Conservation (phyloP, 2,113 vertebrate genomes). For the Smithornis capensis region DNA sequence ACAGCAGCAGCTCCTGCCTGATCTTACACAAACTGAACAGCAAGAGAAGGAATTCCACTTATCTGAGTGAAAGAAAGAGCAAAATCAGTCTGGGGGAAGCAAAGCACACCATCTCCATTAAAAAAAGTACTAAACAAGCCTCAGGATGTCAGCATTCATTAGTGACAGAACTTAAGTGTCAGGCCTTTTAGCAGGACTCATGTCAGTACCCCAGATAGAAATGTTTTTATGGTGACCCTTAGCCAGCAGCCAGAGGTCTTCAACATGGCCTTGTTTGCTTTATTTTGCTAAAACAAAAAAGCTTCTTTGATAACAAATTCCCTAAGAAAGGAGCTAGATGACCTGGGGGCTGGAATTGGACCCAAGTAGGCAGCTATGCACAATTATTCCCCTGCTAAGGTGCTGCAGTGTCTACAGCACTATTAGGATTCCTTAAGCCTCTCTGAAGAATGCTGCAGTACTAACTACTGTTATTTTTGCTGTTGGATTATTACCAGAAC, state of each 20-base stretch:
- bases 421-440: not conserved
- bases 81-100: not conserved
- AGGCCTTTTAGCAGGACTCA: not conserved
- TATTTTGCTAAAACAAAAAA: not conserved
- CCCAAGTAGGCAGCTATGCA: not conserved
- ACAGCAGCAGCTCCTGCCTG: not conserved
- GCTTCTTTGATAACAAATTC: not conserved
- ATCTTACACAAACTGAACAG: not conserved
- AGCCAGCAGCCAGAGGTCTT: not conserved
- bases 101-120: not conserved
- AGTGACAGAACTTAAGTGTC: not conserved
- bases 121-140: not conserved
- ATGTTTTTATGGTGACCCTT: not conserved
- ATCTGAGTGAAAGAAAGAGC: not conserved
- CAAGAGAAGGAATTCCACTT: not conserved
- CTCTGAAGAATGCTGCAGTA: not conserved
- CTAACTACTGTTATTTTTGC: conserved; percentile 45
- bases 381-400: not conserved
- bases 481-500: conserved; percentile 87
- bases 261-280: not conserved
- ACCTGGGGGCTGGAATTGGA: not conserved
- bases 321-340: not conserved
- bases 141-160: not conserved
- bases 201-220: not conserved
- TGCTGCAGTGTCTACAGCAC: not conserved